Conservation (phyloP, 2,888 invertebrate species). For the Drosophila multiciliata region DNA sequence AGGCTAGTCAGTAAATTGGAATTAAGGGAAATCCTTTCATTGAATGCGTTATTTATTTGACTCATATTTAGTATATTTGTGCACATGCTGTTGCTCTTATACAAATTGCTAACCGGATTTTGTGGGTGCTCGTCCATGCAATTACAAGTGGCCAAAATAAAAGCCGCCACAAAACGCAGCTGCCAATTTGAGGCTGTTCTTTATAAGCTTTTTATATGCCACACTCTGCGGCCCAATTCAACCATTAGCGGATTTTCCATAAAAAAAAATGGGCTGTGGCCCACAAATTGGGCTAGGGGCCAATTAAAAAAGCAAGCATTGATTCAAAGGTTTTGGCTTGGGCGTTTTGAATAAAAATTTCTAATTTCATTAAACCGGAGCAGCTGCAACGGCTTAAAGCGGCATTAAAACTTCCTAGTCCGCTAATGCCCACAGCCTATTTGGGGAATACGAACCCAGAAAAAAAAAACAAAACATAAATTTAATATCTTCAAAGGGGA, state of each 20-base stretch:
- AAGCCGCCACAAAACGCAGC: slow-evolving; percentile 65
- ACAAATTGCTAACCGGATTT: background rate
- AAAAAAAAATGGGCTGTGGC: slow-evolving; percentile 8
- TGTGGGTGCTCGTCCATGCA: slow-evolving; percentile 27
- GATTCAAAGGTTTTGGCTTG: slow-evolving; percentile 44
- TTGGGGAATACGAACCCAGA: slow-evolving; percentile 42
- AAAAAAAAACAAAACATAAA: slow-evolving; percentile 10
- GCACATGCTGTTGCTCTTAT: background rate
- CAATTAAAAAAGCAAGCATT: slow-evolving; percentile 61
- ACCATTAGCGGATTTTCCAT: slow-evolving; percentile 56
- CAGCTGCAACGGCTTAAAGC: slow-evolving; percentile 73
- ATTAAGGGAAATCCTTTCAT: background rate
- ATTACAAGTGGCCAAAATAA: slow-evolving; percentile 41
- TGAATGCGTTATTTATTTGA: slow-evolving; percentile 2
- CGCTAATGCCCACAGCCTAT: slow-evolving; percentile 62
- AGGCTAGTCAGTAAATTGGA: background rate
- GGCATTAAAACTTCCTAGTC: slow-evolving; percentile 59
- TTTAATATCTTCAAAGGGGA: slow-evolving; percentile 35
- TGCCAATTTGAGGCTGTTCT: slow-evolving; percentile 49
- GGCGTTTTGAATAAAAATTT: slow-evolving; percentile 48
- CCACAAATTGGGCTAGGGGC: slow-evolving; percentile 23
- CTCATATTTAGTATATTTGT: background rate
- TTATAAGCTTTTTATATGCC: slow-evolving; percentile 48
- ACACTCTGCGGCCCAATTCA: slow-evolving; percentile 42
- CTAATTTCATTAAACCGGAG: slow-evolving; percentile 54